Percentiles rank a stretch among this genome's conserved stretches.
Evolutionary conservation across 2,113 vertebrate genomes (phyloP).

Genomic region (Antennarius striatus): DNA sequence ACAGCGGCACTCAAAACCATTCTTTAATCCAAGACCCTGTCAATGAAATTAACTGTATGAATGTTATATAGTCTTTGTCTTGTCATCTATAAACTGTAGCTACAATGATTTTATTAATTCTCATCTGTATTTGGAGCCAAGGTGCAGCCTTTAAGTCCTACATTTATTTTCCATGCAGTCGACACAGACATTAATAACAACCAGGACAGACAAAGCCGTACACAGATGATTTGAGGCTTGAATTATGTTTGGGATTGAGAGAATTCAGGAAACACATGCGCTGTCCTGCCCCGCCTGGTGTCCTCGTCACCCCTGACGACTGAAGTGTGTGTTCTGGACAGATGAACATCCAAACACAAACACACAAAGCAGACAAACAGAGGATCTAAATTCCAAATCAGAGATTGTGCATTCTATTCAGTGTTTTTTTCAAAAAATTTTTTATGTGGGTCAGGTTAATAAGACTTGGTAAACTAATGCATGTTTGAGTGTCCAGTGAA

Average conservation of each 20-base stretch:
- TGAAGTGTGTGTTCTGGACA: not conserved
- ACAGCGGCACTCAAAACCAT: conserved; percentile 1
- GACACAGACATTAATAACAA: conserved; percentile 30
- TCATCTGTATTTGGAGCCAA: not conserved
- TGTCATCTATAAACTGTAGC: not conserved
- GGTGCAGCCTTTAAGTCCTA: conserved; percentile 20
- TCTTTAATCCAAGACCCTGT: not conserved
- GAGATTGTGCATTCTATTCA: too few species aligned
- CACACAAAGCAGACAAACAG: not conserved
- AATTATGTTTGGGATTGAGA: conserved; percentile 14
- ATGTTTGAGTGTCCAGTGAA: too few species aligned
- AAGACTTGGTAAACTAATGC: too few species aligned
- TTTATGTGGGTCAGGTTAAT: too few species aligned
- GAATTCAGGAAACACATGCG: conserved; percentile 9
- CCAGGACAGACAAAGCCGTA: conserved; percentile 10
- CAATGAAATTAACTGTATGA: not conserved
- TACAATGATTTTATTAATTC: conserved; percentile 3
- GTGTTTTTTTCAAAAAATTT: too few species aligned
- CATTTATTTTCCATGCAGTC: conserved; percentile 37
- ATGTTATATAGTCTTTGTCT: not conserved
- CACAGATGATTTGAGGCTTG: conserved; percentile 24
- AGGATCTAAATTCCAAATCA: not conserved
- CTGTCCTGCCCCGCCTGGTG: conserved; percentile 51
- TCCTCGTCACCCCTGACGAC: conserved; percentile 9
- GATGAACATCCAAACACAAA: not conserved